Evolutionary conservation across 2,888 invertebrate species (phyloP).

Genomic region (Mallateleia sp.): DNA sequence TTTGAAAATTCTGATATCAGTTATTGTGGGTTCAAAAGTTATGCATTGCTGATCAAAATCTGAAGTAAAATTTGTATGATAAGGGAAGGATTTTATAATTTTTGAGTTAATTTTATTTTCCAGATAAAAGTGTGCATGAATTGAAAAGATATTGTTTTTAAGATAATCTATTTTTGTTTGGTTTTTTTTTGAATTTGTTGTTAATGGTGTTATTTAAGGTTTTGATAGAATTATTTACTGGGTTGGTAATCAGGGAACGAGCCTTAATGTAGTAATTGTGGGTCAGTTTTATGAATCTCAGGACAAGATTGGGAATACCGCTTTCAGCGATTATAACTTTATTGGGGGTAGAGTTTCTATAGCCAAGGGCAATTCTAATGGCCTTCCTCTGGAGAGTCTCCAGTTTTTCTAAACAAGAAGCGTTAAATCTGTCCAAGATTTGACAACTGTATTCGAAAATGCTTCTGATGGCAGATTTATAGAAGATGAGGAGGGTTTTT

Average conservation of each 20-base stretch:
- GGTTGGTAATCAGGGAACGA: background rate
- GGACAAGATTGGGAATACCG: background rate
- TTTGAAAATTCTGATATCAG: too few relatives aligned
- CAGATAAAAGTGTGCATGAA: too few relatives aligned
- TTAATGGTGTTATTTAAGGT: background rate
- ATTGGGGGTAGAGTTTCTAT: slow-evolving; percentile 42
- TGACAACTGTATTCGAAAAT: background rate
- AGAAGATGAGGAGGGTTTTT: slow-evolving; percentile 20
- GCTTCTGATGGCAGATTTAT: background rate
- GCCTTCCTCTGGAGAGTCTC: slow-evolving; percentile 31
- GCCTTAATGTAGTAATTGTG: slow-evolving; percentile 31
- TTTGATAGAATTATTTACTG: background rate
- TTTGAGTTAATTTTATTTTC: too few relatives aligned
- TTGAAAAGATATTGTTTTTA: too few relatives aligned
- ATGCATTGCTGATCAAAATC: too few relatives aligned
- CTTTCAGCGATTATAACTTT: background rate
- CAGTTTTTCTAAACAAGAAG: background rate
- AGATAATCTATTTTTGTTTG: too few relatives aligned
- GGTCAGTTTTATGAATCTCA: background rate
- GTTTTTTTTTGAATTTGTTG: background rate
- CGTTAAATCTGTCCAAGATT: background rate
- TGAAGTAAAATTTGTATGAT: too few relatives aligned
- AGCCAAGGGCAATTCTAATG: slow-evolving; percentile 27
- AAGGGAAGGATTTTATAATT: too few relatives aligned
- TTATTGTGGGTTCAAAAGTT: too few relatives aligned